phyloP scores from a whole-genome alignment of 2,888 invertebrate genomes.

The Orthosia incerta region DNA sequence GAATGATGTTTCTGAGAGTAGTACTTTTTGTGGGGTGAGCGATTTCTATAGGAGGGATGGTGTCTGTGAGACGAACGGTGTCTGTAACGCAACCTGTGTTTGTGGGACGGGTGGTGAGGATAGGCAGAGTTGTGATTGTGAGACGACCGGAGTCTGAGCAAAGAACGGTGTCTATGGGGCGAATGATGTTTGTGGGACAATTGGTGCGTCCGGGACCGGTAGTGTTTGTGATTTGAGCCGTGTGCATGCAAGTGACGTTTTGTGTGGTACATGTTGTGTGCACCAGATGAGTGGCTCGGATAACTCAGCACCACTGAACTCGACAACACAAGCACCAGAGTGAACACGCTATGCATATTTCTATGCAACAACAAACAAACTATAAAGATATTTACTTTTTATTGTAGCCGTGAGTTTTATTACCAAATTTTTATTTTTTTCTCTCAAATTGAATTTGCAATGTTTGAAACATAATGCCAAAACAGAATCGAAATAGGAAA shows the following conservation, averaged over 20 bases:
- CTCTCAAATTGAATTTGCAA: background rate
- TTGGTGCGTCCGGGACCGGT: background rate
- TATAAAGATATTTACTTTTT: background rate
- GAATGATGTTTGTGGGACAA: background rate
- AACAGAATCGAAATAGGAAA: background rate
- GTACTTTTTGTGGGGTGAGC: background rate
- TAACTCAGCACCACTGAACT: background rate
- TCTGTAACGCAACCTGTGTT: background rate
- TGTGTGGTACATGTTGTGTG: background rate
- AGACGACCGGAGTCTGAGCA: background rate
- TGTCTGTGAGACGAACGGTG: background rate
- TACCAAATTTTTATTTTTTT: background rate
- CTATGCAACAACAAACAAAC: background rate
- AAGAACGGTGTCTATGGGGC: background rate
- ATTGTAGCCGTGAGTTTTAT: background rate
- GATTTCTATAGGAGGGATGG: background rate
- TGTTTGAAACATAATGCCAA: background rate
- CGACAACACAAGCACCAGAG: background rate
- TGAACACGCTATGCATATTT: slow-evolving; percentile 3
- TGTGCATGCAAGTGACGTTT: background rate
- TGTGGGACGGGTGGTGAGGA: background rate
- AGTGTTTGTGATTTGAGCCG: background rate
- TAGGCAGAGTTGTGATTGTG: background rate
- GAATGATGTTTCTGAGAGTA: background rate
- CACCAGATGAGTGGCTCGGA: background rate